A percentile compares a stretch with the other conserved stretches of the same genome.
Evolutionary conservation across 2,797 vertebrate genomes (phyloP).

Genomic region (Sylvilagus floridanus): DNA sequence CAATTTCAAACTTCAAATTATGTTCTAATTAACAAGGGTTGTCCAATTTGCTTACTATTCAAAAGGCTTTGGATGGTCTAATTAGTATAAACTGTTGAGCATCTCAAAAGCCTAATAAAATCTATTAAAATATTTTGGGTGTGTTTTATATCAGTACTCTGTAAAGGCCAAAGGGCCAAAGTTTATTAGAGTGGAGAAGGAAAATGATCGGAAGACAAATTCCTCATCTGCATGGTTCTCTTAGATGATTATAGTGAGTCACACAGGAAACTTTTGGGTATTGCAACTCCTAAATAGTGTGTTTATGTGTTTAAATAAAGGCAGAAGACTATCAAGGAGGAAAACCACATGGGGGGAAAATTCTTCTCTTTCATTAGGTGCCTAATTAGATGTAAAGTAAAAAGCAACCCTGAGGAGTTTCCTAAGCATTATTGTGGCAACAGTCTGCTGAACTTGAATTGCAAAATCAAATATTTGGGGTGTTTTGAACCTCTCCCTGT

Average conservation of each 20-base stretch:
- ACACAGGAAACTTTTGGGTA: constrained; percentile 51
- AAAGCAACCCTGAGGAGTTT: constrained; percentile 77
- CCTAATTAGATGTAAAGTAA: constrained; percentile 80
- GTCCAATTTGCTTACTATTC: constrained; percentile 94
- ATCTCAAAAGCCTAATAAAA: constrained; percentile 86
- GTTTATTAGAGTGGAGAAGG: background rate
- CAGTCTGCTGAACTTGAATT: constrained; percentile 83
- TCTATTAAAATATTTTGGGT: constrained; percentile 72
- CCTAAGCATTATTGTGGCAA: constrained; percentile 69
- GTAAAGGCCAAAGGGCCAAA: background rate
- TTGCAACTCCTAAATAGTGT: constrained; percentile 57
- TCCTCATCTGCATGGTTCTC: background rate
- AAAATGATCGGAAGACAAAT: constrained; percentile 11
- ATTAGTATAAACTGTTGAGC: constrained; percentile 90
- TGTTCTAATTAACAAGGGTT: constrained; percentile 95
- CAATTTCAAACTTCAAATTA: constrained; percentile 96
- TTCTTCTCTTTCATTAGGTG: constrained; percentile 82
- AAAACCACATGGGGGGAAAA: constrained; percentile 71
- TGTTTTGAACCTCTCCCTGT: constrained; percentile 71
- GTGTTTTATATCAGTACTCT: constrained; percentile 40
- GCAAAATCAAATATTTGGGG: constrained; percentile 84
- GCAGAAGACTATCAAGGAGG: constrained; percentile 68
- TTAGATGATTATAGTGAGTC: constrained; percentile 18
- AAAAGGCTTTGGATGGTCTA: constrained; percentile 89
- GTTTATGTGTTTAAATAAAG: constrained; percentile 70